Percentiles rank a stretch among this genome's conserved stretches.
phyloP scores from a whole-genome alignment of 2,113 vertebrate genomes.

The Gambusia affinis region DNA sequence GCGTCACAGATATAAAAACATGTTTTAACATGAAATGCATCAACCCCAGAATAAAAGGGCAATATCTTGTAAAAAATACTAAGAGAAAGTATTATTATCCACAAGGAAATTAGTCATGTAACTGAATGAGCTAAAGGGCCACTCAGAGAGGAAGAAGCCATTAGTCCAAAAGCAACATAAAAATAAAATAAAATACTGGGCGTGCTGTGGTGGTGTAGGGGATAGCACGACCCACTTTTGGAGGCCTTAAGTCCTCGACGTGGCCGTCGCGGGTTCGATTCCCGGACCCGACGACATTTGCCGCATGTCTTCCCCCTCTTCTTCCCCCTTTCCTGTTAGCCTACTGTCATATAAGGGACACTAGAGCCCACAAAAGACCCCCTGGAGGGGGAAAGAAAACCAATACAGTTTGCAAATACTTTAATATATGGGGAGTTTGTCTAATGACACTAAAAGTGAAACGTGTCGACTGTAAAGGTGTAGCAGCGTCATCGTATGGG shows the following conservation, averaged over 20 bases:
- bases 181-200: neutral
- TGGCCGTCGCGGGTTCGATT: too few relatives aligned
- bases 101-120: neutral
- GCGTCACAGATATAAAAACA: neutral
- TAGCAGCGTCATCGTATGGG: neutral
- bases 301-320: too few relatives aligned
- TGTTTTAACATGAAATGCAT: neutral
- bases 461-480: too few relatives aligned
- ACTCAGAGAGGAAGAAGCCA: neutral
- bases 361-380: too few relatives aligned
- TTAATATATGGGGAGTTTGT: too few relatives aligned
- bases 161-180: neutral
- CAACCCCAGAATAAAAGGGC: neutral
- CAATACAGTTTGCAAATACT: neutral
- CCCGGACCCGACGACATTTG: too few relatives aligned
- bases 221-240: too few relatives aligned
- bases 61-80: neutral
- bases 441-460: neutral
- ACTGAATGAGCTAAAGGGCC: neutral
- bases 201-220: too few relatives aligned
- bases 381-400: neutral
- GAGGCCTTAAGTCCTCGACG: too few relatives aligned
- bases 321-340: too few relatives aligned
- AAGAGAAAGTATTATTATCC: neutral
- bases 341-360: too few relatives aligned